Percentiles rank a stretch among this genome's conserved stretches.
phyloP scores from a whole-genome alignment of 2,113 vertebrate species.

The Uropsilus gracilis region DNA sequence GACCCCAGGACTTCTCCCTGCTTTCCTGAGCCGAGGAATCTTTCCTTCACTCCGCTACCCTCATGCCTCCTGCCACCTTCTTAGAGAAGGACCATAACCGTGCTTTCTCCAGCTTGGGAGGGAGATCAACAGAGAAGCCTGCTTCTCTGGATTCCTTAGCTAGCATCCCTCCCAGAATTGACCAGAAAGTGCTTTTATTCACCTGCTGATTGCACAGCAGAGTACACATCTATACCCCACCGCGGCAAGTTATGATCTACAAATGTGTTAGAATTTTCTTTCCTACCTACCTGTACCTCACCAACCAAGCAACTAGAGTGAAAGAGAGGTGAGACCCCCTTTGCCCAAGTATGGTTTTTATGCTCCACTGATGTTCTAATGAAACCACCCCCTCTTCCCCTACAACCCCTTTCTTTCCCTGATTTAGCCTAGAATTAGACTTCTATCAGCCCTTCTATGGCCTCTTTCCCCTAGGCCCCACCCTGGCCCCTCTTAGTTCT shows the following conservation, averaged over 20 bases:
- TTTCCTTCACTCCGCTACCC: neutral
- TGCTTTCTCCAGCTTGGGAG: neutral
- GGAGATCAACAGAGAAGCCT: conserved; percentile 38
- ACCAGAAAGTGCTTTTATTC: conserved; percentile 37
- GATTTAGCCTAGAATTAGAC: conserved; percentile 38
- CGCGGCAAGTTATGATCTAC: neutral
- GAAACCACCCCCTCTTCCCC: neutral
- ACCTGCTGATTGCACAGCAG: conserved; percentile 16
- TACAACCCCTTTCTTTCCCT: neutral
- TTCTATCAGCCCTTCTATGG: conserved; percentile 22
- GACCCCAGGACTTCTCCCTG: conserved; percentile 55
- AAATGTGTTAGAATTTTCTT: conserved; percentile 18
- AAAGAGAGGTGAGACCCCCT: neutral
- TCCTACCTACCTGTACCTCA: neutral
- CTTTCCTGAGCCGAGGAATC: neutral
- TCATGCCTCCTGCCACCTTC: conserved; percentile 28
- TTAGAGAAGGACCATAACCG: conserved; percentile 64
- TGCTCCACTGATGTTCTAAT: neutral
- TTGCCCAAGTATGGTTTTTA: neutral
- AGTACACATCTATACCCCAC: neutral
- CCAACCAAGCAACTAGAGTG: neutral
- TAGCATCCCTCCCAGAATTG: neutral
- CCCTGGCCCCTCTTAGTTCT: conserved; percentile 65
- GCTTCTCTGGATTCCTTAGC: neutral
- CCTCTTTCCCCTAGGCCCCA: conserved; percentile 49